phyloP scores from a whole-genome alignment of 2,113 vertebrate species.

The Psettodes erumei region DNA sequence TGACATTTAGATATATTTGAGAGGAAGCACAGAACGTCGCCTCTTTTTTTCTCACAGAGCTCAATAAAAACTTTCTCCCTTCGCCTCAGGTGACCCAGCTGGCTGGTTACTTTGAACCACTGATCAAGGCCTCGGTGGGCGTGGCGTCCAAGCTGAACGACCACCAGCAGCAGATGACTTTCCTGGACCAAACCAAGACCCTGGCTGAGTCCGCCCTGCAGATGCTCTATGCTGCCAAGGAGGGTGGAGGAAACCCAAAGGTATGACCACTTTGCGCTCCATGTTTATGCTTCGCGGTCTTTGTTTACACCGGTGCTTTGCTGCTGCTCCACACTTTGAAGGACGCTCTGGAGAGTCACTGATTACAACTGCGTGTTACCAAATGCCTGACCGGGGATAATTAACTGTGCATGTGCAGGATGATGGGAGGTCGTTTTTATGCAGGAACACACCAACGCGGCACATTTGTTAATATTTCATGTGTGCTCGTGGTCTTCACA shows the following conservation, averaged over 20 bases:
- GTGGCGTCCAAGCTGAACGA: conserved; percentile 92
- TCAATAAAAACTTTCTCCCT: background rate
- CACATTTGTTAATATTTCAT: background rate
- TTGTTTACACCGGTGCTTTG: background rate
- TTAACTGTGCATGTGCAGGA: background rate
- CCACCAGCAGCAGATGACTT: conserved; percentile 98
- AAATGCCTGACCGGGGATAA: background rate
- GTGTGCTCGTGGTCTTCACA: conserved; percentile 51
- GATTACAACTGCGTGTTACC: background rate
- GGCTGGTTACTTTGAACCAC: conserved; percentile 95
- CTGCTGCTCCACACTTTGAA: background rate
- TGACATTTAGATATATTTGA: background rate
- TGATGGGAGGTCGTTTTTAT: background rate
- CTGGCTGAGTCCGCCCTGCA: conserved; percentile 95
- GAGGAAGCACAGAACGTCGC: background rate
- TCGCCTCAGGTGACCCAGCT: conserved; percentile 90
- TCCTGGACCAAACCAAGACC: conserved; percentile 98
- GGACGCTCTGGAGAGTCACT: background rate
- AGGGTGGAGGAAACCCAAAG: conserved; percentile 98
- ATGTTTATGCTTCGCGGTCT: background rate
- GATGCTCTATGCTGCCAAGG: conserved; percentile 98
- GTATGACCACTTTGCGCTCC: conserved; percentile 64
- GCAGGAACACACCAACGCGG: no score
- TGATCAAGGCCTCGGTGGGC: conserved; percentile 91
- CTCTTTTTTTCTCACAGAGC: background rate